Percentiles rank a stretch among this genome's conserved stretches.
phyloP scores from a whole-genome alignment of 2,113 vertebrate species.

The Cathartes aura region DNA sequence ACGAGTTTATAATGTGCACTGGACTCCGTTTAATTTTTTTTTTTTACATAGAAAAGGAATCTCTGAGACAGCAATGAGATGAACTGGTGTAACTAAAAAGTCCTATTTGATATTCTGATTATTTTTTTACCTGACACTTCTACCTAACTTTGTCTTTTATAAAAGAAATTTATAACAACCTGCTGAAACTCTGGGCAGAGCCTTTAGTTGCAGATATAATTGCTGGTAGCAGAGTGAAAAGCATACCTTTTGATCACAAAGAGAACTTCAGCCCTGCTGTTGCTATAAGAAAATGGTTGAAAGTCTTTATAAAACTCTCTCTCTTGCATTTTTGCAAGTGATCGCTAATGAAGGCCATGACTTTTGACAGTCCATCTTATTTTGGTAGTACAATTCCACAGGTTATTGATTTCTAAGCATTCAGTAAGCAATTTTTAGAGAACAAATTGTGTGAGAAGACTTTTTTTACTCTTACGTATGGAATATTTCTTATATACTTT shows the following conservation, averaged over 20 bases:
- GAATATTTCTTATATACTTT: neutral
- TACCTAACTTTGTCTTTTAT: neutral
- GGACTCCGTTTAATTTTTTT: neutral
- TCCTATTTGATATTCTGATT: neutral
- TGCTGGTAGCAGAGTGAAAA: neutral
- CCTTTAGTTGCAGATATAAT: neutral
- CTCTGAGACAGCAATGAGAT: accelerated
- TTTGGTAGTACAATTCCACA: neutral
- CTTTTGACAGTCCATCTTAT: neutral
- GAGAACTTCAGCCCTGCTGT: neutral
- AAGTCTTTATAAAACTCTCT: neutral
- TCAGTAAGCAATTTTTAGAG: neutral
- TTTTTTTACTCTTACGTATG: neutral
- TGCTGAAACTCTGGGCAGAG: neutral
- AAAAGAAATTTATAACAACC: neutral
- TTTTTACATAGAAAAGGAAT: neutral
- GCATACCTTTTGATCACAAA: neutral
- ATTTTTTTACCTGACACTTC: neutral
- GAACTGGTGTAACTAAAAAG: neutral
- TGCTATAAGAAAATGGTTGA: neutral
- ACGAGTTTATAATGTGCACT: neutral
- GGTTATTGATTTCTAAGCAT: neutral
- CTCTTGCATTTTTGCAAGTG: neutral
- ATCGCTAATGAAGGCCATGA: neutral
- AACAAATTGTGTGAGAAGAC: neutral